These are phyloP conservation scores for Ashinkailepas kermadecensis DNA, from an alignment of 2,888 invertebrate genomes.

Conservation along the genomic window DNA sequence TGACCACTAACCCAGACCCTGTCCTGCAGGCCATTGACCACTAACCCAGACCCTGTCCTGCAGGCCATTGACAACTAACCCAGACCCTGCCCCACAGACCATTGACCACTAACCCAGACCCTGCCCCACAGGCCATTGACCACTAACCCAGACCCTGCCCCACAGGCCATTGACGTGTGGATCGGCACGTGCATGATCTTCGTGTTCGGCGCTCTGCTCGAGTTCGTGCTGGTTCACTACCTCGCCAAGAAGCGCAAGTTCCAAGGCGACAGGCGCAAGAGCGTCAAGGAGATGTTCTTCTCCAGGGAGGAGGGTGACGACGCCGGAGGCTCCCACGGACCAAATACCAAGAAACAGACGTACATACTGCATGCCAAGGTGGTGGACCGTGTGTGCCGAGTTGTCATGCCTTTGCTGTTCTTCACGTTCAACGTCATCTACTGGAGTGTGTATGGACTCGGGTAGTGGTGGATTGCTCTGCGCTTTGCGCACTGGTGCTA, in stretches of 20 bases:
- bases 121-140: constrained; percentile 31
- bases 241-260: constrained; percentile 31
- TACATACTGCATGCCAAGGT: constrained; percentile 54
- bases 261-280: constrained; percentile 20
- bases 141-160: too few species aligned
- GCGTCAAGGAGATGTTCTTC: constrained; percentile 20
- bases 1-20: too few species aligned
- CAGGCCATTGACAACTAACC: too few species aligned
- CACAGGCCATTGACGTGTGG: constrained; percentile 33
- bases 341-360: constrained; percentile 26
- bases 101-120: too few species aligned
- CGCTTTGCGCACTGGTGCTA: too few species aligned
- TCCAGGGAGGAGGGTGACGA: neutral
- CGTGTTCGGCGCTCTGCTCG: constrained; percentile 33
- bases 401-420: constrained; percentile 69
- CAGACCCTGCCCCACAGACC: too few species aligned
- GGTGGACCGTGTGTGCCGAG: constrained; percentile 71
- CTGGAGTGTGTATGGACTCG: constrained; percentile 45
- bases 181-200: constrained; percentile 34
- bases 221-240: constrained; percentile 33
- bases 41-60: too few species aligned
- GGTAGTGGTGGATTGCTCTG: too few species aligned
- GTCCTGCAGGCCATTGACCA: too few species aligned
- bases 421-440: constrained; percentile 69
- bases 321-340: neutral